Conservation (phyloP, 2,888 invertebrate species). For the Callinectes sapidus region DNA sequence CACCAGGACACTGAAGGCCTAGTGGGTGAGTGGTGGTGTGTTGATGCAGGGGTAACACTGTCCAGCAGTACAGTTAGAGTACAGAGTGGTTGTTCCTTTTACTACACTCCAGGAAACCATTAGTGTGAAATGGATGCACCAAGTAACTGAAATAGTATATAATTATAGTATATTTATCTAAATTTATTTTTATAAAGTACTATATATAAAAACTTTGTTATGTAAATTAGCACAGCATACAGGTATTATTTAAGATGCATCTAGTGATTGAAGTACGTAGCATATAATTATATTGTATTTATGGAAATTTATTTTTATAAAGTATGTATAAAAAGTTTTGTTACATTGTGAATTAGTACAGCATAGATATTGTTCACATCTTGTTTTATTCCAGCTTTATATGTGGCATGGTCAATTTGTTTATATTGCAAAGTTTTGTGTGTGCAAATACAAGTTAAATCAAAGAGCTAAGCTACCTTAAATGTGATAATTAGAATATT, state of each 20-base stretch:
- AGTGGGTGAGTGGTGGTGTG: not conserved
- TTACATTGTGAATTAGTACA: not conserved
- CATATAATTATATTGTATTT: not conserved
- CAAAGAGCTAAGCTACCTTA: not conserved
- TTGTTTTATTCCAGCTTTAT: not conserved
- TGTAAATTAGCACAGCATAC: not conserved
- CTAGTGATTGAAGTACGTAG: not conserved
- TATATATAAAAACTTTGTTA: not conserved
- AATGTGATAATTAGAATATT: not conserved
- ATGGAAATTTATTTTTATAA: conserved; percentile 1
- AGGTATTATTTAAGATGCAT: not conserved
- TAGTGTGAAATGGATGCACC: not conserved
- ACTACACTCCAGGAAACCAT: not conserved
- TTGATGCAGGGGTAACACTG: not conserved
- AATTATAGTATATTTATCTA: conserved; percentile 3
- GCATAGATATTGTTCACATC: not conserved
- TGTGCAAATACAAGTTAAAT: not conserved
- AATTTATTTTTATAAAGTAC: not conserved
- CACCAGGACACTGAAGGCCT: not conserved
- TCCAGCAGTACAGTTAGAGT: not conserved
- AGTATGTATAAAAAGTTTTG: not conserved
- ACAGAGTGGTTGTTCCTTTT: not conserved
- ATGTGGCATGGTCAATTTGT: not conserved
- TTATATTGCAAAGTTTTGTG: not conserved
- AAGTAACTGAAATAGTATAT: not conserved